Evolutionary conservation across 2,888 invertebrate species (phyloP).

Genomic region (Pterobdella sp.): DNA sequence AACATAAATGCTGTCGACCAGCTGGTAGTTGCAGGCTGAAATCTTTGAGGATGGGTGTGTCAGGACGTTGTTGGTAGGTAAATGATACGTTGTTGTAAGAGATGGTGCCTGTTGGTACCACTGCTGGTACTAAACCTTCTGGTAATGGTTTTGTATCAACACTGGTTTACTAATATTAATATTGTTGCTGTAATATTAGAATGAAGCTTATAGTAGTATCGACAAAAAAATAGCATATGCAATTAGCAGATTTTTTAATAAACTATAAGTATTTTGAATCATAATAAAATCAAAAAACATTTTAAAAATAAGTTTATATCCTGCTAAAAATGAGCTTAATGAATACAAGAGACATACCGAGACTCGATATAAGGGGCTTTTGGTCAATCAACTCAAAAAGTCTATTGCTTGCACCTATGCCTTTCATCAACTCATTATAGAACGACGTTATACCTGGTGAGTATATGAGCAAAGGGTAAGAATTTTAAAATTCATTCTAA

Average conservation of each 20-base stretch:
- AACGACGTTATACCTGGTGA: conserved; percentile 66
- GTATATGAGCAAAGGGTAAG: neutral
- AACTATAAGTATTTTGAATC: neutral
- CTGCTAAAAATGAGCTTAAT: too few relatives aligned
- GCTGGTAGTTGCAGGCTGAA: conserved; percentile 61
- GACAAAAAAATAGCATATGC: neutral
- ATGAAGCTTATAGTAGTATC: neutral
- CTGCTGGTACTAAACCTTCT: conserved; percentile 61
- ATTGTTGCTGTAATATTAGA: conserved; percentile 5
- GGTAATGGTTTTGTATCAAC: conserved; percentile 35
- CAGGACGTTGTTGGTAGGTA: conserved; percentile 63
- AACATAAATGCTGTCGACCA: neutral
- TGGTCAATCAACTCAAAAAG: conserved; percentile 83
- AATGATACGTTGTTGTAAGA: conserved; percentile 67
- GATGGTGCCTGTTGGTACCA: conserved; percentile 60
- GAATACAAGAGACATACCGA: conserved; percentile 42
- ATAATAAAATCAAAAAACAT: neutral
- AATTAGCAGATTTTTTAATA: neutral
- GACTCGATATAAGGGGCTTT: conserved; percentile 65
- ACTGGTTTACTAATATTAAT: neutral
- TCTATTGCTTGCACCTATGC: conserved; percentile 79
- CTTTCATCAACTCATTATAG: conserved; percentile 85
- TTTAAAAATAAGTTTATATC: neutral
- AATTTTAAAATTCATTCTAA: neutral
- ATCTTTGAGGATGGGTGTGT: conserved; percentile 59